phyloP scores from a whole-genome alignment of 2,113 vertebrate genomes.

The Coptodon bakossiorum region DNA sequence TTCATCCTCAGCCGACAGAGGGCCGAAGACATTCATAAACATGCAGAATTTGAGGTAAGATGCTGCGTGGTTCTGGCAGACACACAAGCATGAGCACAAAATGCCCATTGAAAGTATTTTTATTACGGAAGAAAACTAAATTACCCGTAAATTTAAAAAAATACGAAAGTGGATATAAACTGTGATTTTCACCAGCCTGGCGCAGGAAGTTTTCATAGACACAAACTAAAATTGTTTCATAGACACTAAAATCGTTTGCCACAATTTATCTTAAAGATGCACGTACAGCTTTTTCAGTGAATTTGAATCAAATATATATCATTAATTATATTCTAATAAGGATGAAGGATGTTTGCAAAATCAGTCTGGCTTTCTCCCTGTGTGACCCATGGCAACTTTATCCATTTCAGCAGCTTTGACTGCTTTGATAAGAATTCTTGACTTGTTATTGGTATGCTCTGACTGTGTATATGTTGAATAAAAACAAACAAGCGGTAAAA shows the following conservation, averaged over 20 bases:
- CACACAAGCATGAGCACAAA: background rate
- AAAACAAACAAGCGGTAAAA: background rate
- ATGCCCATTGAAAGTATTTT: background rate
- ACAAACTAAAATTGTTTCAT: background rate
- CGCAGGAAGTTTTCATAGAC: background rate
- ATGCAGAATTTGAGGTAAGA: slow-evolving; percentile 96
- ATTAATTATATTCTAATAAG: background rate
- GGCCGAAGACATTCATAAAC: slow-evolving; percentile 95
- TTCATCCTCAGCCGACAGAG: slow-evolving; percentile 96
- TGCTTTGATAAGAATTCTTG: background rate
- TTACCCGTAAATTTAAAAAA: background rate
- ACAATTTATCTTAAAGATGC: background rate
- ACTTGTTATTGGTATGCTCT: background rate
- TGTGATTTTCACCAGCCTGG: background rate
- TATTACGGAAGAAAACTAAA: background rate
- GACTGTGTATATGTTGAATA: background rate
- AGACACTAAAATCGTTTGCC: background rate
- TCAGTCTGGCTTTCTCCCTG: background rate
- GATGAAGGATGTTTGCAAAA: background rate
- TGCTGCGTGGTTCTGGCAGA: background rate
- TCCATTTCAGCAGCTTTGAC: background rate
- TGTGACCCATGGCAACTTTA: background rate
- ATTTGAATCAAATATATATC: background rate
- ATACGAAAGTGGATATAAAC: background rate
- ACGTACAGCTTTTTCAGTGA: background rate